Conservation (phyloP, 2,797 vertebrate species). For the Micropoecilia bifurca region DNA sequence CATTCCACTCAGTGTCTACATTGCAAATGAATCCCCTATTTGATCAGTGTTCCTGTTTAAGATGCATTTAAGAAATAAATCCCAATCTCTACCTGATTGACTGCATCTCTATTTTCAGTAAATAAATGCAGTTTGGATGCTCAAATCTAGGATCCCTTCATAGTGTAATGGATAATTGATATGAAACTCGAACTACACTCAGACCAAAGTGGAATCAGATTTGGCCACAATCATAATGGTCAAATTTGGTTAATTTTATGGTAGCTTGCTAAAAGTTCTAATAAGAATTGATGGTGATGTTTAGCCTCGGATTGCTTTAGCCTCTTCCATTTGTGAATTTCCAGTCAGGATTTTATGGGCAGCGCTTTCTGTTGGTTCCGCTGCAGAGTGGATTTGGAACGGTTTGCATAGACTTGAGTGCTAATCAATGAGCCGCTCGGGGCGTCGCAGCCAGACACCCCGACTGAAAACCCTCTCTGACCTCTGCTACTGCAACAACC, state of each 20-base stretch:
- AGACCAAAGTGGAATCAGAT: neutral
- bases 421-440: conserved; percentile 51
- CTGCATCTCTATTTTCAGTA: neutral
- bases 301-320: neutral
- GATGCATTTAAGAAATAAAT: neutral
- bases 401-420: conserved; percentile 22
- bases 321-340: conserved; percentile 43
- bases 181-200: neutral
- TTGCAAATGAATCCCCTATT: no score
- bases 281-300: neutral
- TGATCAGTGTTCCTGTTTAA: neutral
- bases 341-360: conserved; percentile 58
- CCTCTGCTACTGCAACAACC: conserved; percentile 29
- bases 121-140: neutral
- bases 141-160: neutral
- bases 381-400: conserved; percentile 17
- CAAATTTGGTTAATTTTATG: neutral
- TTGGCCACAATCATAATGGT: neutral
- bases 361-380: conserved; percentile 62
- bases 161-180: neutral
- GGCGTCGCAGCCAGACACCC: conserved; percentile 12
- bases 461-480: conserved; percentile 35
- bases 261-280: neutral
- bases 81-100: neutral
- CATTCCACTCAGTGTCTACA: no score